Evolutionary conservation across 2,113 vertebrate genomes (phyloP).

Genomic region (Octodon degus): DNA sequence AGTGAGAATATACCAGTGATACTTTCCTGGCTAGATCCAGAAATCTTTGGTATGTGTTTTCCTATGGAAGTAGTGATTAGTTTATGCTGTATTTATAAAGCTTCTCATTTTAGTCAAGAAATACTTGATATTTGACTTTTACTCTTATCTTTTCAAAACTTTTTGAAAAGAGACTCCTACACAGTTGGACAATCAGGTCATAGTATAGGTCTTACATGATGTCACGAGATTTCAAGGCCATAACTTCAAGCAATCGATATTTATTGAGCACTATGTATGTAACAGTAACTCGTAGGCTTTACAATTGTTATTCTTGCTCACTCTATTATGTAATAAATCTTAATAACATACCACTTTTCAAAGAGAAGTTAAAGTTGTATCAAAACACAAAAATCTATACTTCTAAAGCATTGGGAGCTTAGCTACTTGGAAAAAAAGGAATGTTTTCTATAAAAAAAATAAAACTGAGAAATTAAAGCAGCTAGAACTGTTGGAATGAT

Average conservation of each 20-base stretch:
- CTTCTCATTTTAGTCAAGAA: background rate
- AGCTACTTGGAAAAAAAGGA: conserved; percentile 27
- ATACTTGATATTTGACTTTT: conserved; percentile 14
- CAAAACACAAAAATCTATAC: background rate
- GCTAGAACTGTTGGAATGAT: background rate
- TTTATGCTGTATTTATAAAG: background rate
- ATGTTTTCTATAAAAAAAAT: background rate
- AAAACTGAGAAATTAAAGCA: background rate
- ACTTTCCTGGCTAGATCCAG: background rate
- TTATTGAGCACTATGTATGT: background rate
- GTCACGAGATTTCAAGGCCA: background rate
- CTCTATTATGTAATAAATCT: conserved; percentile 13
- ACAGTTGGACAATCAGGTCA: background rate
- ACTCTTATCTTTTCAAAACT: background rate
- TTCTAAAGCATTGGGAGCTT: background rate
- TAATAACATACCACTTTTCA: background rate
- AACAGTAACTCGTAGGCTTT: background rate
- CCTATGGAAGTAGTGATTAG: background rate
- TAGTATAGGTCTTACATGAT: background rate
- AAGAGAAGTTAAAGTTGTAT: conserved; percentile 28
- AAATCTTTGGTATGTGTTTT: background rate
- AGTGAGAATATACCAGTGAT: background rate
- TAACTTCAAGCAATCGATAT: background rate
- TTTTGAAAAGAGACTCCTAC: background rate
- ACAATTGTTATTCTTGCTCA: conserved; percentile 14